Conservation (phyloP, 2,888 invertebrate species). For the Dastarcus helophoroides region DNA sequence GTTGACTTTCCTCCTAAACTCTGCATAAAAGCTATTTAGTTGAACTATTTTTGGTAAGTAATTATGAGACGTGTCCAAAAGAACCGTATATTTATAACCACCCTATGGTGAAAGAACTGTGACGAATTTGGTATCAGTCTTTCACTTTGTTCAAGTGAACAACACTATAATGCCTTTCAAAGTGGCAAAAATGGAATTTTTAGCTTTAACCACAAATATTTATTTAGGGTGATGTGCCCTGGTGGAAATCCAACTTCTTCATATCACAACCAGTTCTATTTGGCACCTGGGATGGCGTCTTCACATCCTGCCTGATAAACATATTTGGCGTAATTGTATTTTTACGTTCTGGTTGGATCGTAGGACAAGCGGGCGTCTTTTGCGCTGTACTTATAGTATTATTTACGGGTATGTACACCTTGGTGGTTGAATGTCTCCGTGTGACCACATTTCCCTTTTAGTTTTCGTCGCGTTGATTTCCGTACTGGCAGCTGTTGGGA, state of each 20-base stretch:
- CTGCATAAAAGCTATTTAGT: no score
- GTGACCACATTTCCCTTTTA: conserved; percentile 31
- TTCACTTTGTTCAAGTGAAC: no score
- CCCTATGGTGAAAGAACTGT: no score
- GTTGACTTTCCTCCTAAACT: no score
- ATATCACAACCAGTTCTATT: conserved; percentile 91
- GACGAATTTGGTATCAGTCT: no score
- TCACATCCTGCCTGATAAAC: conserved; percentile 93
- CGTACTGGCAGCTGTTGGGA: conserved; percentile 90
- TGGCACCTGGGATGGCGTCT: conserved; percentile 97
- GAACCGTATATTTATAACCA: no score
- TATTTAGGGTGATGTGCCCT: conserved; percentile 65
- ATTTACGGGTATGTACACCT: conserved; percentile 51
- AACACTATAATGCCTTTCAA: no score
- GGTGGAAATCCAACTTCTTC: conserved; percentile 97
- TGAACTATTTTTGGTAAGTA: no score
- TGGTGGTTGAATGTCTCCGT: not conserved
- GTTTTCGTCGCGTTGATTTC: conserved; percentile 85
- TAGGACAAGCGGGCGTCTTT: conserved; percentile 77
- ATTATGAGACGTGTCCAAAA: no score
- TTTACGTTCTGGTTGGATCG: conserved; percentile 94
- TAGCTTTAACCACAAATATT: no score
- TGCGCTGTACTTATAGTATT: conserved; percentile 71
- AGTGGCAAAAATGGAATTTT: no score
- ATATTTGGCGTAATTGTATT: conserved; percentile 97